Evolutionary conservation across 2,888 invertebrate species (phyloP).

Genomic region (Stegana nigrithorax): DNA sequence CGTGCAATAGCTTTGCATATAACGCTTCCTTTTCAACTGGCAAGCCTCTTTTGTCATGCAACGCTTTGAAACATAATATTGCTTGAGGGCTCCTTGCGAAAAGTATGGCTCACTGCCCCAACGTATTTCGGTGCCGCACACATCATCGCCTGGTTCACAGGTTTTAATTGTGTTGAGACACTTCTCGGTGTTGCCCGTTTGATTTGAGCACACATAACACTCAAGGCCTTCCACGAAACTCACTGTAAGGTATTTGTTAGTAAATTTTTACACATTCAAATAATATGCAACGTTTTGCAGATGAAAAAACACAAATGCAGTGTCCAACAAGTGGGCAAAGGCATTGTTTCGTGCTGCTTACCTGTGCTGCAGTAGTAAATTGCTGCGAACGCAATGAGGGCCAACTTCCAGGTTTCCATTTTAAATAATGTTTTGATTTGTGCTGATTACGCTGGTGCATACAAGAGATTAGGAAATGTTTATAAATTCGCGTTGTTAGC

Average conservation of each 20-base stretch:
- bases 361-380: conserved; percentile 57
- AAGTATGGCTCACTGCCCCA: conserved; percentile 96
- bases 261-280: no score
- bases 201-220: conserved; percentile 94
- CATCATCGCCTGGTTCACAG: conserved; percentile 82
- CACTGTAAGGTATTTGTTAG: no score
- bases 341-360: conserved; percentile 44
- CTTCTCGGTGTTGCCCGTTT: conserved; percentile 92
- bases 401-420: conserved; percentile 60
- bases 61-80: conserved; percentile 91
- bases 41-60: conserved; percentile 88
- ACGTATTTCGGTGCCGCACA: conserved; percentile 81
- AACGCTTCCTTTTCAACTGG: conserved; percentile 75
- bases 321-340: conserved; percentile 24
- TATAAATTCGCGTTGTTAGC: conserved; percentile 13
- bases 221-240: conserved; percentile 74
- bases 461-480: conserved; percentile 9
- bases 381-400: conserved; percentile 45
- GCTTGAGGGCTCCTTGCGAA: conserved; percentile 92
- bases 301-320: neutral
- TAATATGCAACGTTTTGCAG: conserved; percentile 9
- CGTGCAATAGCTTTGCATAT: conserved; percentile 81
- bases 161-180: conserved; percentile 92
- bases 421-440: conserved; percentile 2
- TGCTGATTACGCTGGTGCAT: no score